Base-by-base conservation (phyloP, 2,797 vertebrate genomes). In the Todus mexicanus region DNA sequence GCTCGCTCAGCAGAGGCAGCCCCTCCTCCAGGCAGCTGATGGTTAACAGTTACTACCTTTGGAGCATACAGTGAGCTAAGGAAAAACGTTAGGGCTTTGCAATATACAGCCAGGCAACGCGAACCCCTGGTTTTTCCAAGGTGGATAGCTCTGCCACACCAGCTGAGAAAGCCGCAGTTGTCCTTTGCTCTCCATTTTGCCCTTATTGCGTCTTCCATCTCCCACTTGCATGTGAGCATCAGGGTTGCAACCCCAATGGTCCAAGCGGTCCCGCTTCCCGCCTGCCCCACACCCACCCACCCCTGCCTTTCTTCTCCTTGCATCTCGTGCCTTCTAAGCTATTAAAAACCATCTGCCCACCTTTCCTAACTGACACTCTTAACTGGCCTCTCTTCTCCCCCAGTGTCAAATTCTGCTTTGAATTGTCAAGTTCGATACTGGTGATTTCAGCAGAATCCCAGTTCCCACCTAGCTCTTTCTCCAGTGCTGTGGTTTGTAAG, bases 1-100 rank as follows among this genome's bases (percentile, higher is more conserved):
- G 89, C 63, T 65, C 45, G 37, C 85, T 81, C 95, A 84, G 93
- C 86, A 61, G 4, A 23, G 59, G 27, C 53, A 80, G 80, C 53
- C 74, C 56, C 86, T 93, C 21, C 5, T 17, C 60, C 85, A 72
- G 82, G 38, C 80, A 70, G 77, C 90, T 83, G 61, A 50, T 73
- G 57, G 71, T 73, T 73, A 86, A 57, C 83, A 76, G 27, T 26
- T 17, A 31, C 53, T 71, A 65, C 60, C 90, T 88, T 79, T 50
- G 68, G 37, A 88, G 76, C 59, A 13, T 6, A 29, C 45, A 73
- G 73, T 73, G 70, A 42, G 51, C 70, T 42, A 64, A 90, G 45
- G 56, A 50, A 71, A 69, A 70, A 43, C 21, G 48, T 38, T 53
- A 31, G 51, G 51, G 60, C 10, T 70, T 82, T 84, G 74, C 70